Evolutionary conservation across 2,888 invertebrate genomes (phyloP).

Genomic region (Stenodema calcarata): DNA sequence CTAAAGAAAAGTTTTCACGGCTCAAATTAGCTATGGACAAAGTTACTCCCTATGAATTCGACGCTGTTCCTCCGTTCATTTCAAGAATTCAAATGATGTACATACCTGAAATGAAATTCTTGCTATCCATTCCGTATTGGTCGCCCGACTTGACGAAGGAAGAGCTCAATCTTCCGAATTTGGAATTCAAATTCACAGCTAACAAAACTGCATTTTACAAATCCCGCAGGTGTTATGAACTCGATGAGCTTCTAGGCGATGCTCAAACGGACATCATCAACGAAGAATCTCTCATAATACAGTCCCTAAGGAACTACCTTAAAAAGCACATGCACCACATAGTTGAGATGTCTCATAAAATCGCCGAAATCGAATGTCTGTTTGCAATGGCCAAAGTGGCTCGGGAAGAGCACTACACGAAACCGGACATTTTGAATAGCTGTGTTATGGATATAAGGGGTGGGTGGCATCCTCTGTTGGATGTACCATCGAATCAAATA

Average conservation of each 20-base stretch:
- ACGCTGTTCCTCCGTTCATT: slow-evolving; percentile 72
- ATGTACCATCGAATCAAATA: slow-evolving; percentile 63
- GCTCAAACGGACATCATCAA: slow-evolving; percentile 79
- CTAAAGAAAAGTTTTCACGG: slow-evolving; percentile 72
- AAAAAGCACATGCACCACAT: slow-evolving; percentile 63
- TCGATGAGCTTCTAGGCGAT: slow-evolving; percentile 80
- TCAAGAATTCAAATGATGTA: slow-evolving; percentile 73
- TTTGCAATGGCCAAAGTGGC: slow-evolving; percentile 72
- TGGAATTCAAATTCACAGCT: slow-evolving; percentile 68
- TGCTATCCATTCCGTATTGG: slow-evolving; percentile 77
- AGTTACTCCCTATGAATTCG: slow-evolving; percentile 74
- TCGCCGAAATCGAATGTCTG: slow-evolving; percentile 75
- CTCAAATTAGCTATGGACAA: slow-evolving; percentile 76
- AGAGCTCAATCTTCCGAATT: slow-evolving; percentile 69
- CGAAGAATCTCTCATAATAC: slow-evolving; percentile 79
- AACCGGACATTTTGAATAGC: slow-evolving; percentile 69
- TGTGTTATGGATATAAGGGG: slow-evolving; percentile 69
- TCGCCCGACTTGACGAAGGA: slow-evolving; percentile 65
- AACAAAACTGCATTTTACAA: slow-evolving; percentile 75
- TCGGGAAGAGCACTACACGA: slow-evolving; percentile 70
- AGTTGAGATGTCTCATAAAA: slow-evolving; percentile 59
- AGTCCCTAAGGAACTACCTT: slow-evolving; percentile 70
- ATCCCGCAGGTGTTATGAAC: slow-evolving; percentile 72
- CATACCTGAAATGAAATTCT: slow-evolving; percentile 79
- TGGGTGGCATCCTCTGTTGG: slow-evolving; percentile 81